Conservation (phyloP, 2,888 invertebrate genomes). For the Serrognathus titanus region DNA sequence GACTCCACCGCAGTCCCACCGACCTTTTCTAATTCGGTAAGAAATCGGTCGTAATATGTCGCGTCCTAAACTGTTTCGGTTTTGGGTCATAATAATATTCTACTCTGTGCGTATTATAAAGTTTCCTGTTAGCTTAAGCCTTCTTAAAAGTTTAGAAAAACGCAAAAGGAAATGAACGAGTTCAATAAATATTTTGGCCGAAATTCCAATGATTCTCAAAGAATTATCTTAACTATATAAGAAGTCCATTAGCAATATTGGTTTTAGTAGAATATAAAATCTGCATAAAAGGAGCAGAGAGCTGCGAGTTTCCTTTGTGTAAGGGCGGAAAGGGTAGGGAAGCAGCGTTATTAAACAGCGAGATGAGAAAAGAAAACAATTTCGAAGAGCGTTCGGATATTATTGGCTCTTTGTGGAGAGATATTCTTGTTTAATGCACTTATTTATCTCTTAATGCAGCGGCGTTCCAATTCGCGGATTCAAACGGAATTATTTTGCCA, state of each 20-base stretch:
- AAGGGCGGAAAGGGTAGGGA: constrained; percentile 4
- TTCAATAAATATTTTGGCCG: constrained; percentile 11
- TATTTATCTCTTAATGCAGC: constrained; percentile 3
- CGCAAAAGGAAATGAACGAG: too few relatives aligned
- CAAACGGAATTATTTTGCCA: constrained; percentile 15
- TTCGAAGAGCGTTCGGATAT: not conserved
- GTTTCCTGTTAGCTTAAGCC: too few relatives aligned
- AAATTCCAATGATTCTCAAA: not conserved
- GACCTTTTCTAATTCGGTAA: not conserved
- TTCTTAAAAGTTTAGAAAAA: too few relatives aligned
- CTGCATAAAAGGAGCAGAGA: constrained; percentile 9
- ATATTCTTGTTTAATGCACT: not conserved
- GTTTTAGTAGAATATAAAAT: constrained; percentile 26
- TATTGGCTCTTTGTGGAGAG: constrained; percentile 1
- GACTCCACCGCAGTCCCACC: not conserved
- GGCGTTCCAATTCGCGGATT: constrained; percentile 6
- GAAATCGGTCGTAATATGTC: not conserved
- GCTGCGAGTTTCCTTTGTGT: too few relatives aligned
- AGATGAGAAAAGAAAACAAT: constrained; percentile 1
- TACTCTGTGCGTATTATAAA: too few relatives aligned
- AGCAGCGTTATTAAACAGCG: constrained; percentile 17
- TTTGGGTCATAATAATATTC: too few relatives aligned
- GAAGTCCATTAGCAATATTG: constrained; percentile 33
- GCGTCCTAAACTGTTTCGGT: too few relatives aligned
- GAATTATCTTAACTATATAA: constrained; percentile 17